A percentile compares a stretch with the other conserved stretches of the same genome.
Conservation (phyloP, 2,113 vertebrate genomes). For the Phocoena phocoena region DNA sequence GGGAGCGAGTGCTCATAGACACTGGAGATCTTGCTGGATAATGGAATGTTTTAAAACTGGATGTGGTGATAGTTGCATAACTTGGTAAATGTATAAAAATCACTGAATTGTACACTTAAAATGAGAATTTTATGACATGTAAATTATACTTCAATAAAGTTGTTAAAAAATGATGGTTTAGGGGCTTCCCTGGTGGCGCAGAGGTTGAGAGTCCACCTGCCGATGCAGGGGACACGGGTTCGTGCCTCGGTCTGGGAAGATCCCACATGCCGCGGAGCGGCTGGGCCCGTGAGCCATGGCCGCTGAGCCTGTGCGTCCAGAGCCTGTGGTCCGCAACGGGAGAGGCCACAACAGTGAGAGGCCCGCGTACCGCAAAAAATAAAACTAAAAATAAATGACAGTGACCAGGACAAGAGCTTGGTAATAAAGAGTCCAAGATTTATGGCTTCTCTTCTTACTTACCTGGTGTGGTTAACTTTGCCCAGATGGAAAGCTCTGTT, state of each 20-base stretch:
- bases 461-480: background rate
- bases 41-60: background rate
- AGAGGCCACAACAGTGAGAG: no score
- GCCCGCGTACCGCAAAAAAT: no score
- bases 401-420: background rate
- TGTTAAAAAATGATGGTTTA: constrained; percentile 1
- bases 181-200: no score
- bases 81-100: background rate
- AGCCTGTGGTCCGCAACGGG: no score
- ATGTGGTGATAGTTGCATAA: background rate
- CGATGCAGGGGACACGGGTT: no score
- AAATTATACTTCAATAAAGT: background rate
- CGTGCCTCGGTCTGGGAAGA: no score
- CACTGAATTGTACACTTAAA: background rate
- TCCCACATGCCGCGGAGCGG: no score
- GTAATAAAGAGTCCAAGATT: background rate
- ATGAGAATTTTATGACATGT: background rate
- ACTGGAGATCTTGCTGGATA: background rate
- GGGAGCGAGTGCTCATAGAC: fast-evolving
- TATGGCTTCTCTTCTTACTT: background rate
- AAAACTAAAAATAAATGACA: background rate
- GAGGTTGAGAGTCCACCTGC: no score
- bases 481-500: background rate
- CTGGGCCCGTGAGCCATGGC: no score
- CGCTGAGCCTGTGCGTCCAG: no score